Conservation (phyloP, 2,113 vertebrate species). For the Sander vitreus region DNA sequence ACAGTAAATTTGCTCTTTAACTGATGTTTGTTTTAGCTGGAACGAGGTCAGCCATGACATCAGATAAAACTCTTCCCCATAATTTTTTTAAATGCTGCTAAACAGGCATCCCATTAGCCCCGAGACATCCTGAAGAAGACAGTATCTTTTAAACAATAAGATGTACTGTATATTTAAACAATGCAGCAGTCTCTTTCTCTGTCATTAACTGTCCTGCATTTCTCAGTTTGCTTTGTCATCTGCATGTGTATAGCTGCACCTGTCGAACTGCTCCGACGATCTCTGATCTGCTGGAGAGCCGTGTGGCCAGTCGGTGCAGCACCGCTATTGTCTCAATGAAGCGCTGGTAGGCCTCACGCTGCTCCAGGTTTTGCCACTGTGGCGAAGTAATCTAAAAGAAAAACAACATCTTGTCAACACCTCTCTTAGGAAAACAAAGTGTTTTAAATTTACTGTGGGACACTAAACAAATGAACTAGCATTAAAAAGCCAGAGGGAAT, state of each 20-base stretch:
- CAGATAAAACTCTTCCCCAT: constrained; percentile 27
- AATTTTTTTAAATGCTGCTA: constrained; percentile 32
- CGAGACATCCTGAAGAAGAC: constrained; percentile 1
- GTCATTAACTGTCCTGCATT: neutral
- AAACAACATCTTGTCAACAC: constrained; percentile 15
- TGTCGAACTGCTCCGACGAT: constrained; percentile 96
- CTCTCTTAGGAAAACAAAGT: constrained; percentile 6
- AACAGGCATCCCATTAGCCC: constrained; percentile 40
- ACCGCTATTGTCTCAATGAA: constrained; percentile 92
- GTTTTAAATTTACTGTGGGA: constrained; percentile 45
- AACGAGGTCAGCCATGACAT: constrained; percentile 32
- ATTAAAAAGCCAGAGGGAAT: constrained; percentile 47
- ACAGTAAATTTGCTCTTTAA: constrained; percentile 27
- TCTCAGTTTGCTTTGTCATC: neutral
- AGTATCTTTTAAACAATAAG: constrained; percentile 2
- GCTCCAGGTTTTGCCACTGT: constrained; percentile 93
- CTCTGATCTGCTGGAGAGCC: constrained; percentile 95
- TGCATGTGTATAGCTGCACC: constrained; percentile 77
- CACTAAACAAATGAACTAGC: constrained; percentile 29
- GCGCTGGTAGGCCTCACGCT: constrained; percentile 94
- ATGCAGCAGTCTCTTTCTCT: neutral
- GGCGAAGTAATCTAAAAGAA: constrained; percentile 88
- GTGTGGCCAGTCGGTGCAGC: constrained; percentile 89
- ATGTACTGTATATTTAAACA: neutral
- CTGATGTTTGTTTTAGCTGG: constrained; percentile 59